Conservation (phyloP, 2,888 invertebrate species). For the Macaria notata region DNA sequence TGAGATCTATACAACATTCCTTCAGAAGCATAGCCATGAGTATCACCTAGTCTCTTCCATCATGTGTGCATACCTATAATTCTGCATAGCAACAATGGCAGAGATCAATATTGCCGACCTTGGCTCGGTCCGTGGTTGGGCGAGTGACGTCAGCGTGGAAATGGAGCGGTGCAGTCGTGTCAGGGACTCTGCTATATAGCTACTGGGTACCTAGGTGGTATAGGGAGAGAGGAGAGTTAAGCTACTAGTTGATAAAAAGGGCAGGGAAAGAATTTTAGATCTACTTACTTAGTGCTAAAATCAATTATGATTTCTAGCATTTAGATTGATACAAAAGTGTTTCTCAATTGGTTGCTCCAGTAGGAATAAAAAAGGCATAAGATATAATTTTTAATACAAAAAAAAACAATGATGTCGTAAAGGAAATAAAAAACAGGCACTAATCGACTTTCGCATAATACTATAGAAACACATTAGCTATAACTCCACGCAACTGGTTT, state of each 20-base stretch:
- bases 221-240: neutral
- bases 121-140: constrained; percentile 59
- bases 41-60: too few species aligned
- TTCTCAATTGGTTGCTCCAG: too few species aligned
- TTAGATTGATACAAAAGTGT: too few species aligned
- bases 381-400: too few species aligned
- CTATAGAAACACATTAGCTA: constrained; percentile 9
- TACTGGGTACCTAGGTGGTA: neutral
- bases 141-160: constrained; percentile 69
- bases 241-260: too few species aligned
- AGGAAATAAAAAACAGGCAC: neutral
- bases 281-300: neutral
- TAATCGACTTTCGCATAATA: neutral
- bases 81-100: constrained; percentile 51
- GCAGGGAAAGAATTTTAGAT: neutral
- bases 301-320: too few species aligned
- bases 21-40: too few species aligned
- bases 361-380: too few species aligned
- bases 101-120: constrained; percentile 78
- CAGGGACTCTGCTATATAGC: constrained; percentile 47
- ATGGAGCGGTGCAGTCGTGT: constrained; percentile 65
- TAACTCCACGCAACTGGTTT: constrained; percentile 23
- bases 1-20: too few species aligned
- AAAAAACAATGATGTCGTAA: too few species aligned
- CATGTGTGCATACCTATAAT: too few species aligned